A percentile compares a stretch with the other conserved stretches of the same genome.
Conservation (phyloP, 1,140 invertebrate species). For the Temnothorax nylanderi region DNA sequence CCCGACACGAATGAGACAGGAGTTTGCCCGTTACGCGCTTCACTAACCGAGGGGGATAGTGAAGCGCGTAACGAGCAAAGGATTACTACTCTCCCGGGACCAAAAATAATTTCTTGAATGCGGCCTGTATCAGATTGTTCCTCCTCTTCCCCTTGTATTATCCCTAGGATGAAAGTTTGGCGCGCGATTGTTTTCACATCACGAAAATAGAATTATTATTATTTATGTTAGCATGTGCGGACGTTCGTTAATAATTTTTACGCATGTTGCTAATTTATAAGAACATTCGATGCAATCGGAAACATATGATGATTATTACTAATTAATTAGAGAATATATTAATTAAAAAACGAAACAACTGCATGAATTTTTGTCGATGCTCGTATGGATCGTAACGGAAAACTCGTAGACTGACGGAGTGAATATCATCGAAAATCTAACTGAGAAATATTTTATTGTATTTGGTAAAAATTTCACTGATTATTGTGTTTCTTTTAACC, state of each 20-base stretch:
- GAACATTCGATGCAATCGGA: neutral
- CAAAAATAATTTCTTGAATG: constrained; percentile 30
- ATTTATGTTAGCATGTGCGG: neutral
- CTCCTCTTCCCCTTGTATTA: neutral
- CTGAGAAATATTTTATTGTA: neutral
- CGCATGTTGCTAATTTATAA: neutral
- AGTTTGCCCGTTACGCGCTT: neutral
- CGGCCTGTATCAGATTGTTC: neutral
- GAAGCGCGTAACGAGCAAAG: constrained; percentile 5
- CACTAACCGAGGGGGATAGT: neutral
- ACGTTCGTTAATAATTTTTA: neutral
- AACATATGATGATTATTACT: neutral
- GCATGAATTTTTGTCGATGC: neutral
- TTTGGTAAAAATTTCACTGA: neutral
- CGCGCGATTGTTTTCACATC: neutral
- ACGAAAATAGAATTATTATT: constrained; percentile 35
- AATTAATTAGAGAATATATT: neutral
- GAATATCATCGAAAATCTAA: neutral
- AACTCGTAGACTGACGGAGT: neutral
- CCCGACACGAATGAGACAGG: neutral
- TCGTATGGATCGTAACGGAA: constrained; percentile 9
- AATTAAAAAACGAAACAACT: neutral
- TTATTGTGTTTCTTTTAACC: neutral
- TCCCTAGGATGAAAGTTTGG: neutral
- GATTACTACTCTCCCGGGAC: neutral